Conservation (phyloP, 2,888 invertebrate genomes). For the Pristionchus japonicus region DNA sequence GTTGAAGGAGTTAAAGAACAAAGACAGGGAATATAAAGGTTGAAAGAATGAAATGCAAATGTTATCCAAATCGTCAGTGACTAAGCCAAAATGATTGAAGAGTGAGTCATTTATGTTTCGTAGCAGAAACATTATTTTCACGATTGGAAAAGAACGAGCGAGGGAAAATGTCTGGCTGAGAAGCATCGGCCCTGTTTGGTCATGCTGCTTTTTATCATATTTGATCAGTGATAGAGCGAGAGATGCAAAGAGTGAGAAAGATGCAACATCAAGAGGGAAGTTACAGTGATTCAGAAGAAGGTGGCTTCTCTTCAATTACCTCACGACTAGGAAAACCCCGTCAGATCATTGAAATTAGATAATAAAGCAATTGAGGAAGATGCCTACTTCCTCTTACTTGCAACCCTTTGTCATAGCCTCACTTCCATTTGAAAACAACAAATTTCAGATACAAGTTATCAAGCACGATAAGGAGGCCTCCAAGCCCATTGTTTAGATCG, state of each 20-base stretch:
- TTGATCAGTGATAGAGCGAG: conserved; percentile 18
- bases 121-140: background rate
- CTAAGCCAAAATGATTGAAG: background rate
- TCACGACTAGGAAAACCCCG: too few species aligned
- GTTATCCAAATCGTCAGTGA: background rate
- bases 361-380: too few species aligned
- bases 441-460: too few species aligned
- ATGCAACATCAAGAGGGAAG: background rate
- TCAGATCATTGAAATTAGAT: too few species aligned
- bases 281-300: background rate
- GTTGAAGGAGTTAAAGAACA: background rate
- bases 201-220: conserved; percentile 36
- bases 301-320: too few species aligned
- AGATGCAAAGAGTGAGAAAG: background rate
- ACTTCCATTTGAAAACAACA: too few species aligned
- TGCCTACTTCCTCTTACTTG: too few species aligned
- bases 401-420: too few species aligned
- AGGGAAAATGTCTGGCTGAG: background rate
- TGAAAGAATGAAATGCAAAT: background rate
- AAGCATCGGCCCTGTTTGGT: background rate
- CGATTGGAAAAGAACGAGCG: background rate
- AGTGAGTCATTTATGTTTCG: background rate
- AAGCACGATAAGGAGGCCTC: too few species aligned
- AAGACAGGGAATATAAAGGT: background rate
- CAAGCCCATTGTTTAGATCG: background rate